A percentile compares a stretch with the other conserved stretches of the same genome.
Evolutionary conservation across 2,888 invertebrate species (phyloP).

Genomic region (Polymixis lichenea): DNA sequence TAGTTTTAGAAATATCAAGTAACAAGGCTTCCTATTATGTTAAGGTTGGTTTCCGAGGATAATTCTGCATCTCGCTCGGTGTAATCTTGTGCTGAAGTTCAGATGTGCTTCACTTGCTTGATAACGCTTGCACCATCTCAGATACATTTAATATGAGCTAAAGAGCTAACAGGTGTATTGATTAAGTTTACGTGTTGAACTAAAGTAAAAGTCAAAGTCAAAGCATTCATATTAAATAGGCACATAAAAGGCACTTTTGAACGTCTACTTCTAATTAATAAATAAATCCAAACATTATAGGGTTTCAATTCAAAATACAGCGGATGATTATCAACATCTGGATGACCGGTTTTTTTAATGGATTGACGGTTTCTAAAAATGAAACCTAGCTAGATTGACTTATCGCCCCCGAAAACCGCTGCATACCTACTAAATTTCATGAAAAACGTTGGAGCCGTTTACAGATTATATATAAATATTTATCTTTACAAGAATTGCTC

Average conservation of each 20-base stretch:
- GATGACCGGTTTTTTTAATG: no score
- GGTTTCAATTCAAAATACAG: background rate
- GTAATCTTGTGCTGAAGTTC: conserved; percentile 37
- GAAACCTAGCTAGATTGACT: no score
- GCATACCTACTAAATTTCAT: no score
- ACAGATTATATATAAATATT: no score
- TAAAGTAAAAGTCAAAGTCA: background rate
- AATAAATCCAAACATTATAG: background rate
- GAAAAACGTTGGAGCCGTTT: no score
- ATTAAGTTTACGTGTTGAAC: background rate
- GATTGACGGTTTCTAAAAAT: no score
- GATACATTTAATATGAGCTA: conserved; percentile 26
- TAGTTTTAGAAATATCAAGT: conserved; percentile 3
- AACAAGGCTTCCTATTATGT: conserved; percentile 7
- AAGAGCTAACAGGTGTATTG: background rate
- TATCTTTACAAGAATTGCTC: no score
- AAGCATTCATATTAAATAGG: no score
- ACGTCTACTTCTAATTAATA: no score
- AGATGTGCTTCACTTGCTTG: conserved; percentile 33
- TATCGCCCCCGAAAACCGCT: no score
- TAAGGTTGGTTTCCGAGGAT: conserved; percentile 6
- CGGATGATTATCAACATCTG: background rate
- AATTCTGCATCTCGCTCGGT: conserved; percentile 36
- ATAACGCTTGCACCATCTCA: conserved; percentile 31
- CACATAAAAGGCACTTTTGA: no score